A percentile compares a stretch with the other conserved stretches of the same genome.
Conservation (phyloP, 2,888 invertebrate species). For the Pycnomerus fuliginosus region DNA sequence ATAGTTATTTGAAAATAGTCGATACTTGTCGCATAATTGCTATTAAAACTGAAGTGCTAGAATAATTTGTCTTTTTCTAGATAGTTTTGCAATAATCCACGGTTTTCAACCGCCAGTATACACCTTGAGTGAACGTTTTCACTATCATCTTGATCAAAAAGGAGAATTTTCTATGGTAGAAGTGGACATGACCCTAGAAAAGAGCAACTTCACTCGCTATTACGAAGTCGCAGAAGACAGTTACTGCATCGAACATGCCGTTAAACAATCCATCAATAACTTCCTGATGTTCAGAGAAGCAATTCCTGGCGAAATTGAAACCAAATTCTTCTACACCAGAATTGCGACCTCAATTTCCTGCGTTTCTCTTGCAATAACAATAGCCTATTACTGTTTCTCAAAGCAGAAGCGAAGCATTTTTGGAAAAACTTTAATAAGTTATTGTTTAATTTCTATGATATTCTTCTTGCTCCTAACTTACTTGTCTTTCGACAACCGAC, state of each 20-base stretch:
- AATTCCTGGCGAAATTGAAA: not conserved
- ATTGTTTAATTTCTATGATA: constrained; percentile 31
- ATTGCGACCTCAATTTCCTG: constrained; percentile 20
- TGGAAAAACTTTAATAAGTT: constrained; percentile 40
- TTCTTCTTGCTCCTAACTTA: constrained; percentile 30
- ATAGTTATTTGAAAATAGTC: too few species aligned
- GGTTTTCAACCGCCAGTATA: constrained; percentile 11
- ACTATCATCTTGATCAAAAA: constrained; percentile 25
- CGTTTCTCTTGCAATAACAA: constrained; percentile 17
- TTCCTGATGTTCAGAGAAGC: constrained; percentile 26
- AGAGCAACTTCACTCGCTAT: constrained; percentile 4
- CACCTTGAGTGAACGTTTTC: constrained; percentile 6
- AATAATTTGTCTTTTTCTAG: too few species aligned
- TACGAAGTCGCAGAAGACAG: constrained; percentile 9
- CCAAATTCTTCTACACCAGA: constrained; percentile 20
- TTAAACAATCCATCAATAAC: constrained; percentile 13
- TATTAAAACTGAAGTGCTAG: too few species aligned
- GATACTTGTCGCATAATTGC: too few species aligned
- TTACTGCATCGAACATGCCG: constrained; percentile 24
- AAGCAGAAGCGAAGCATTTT: constrained; percentile 35
- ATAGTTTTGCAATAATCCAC: constrained; percentile 20
- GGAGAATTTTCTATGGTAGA: constrained; percentile 22
- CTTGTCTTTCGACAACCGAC: constrained; percentile 15
- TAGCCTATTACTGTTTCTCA: constrained; percentile 18
- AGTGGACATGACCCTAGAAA: too few species aligned